Evolutionary conservation across 92 coral and sea anemone genomes (phyloP).

Genomic region (Pocillopora grandis): DNA sequence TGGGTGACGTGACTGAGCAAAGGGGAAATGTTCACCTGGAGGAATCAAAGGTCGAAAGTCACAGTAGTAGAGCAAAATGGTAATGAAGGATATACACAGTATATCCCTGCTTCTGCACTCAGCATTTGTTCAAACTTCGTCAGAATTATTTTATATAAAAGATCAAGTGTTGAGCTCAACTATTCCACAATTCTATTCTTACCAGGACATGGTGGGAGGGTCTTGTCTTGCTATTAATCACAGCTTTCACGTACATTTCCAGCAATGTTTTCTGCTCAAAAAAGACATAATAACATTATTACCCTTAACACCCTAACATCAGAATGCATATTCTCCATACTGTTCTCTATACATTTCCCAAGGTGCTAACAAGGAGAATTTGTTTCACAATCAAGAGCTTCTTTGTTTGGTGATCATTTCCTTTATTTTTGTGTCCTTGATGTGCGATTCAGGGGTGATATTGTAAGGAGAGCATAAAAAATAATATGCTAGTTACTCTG

Average conservation of each 20-base stretch:
- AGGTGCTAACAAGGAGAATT: too few species aligned
- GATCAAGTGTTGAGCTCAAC: background rate
- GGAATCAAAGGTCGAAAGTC: background rate
- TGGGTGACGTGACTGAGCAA: conserved; percentile 80
- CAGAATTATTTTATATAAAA: background rate
- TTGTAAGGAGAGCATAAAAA: too few species aligned
- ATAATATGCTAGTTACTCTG: too few species aligned
- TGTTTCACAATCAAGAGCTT: too few species aligned
- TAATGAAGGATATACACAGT: background rate
- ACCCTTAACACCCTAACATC: too few species aligned
- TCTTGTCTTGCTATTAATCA: conserved; percentile 72
- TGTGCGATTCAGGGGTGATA: too few species aligned
- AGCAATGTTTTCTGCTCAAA: conserved; percentile 71
- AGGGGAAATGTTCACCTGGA: conserved; percentile 67
- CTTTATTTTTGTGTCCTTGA: too few species aligned
- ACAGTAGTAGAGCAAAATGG: background rate
- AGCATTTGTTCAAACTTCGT: background rate
- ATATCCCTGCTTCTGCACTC: too few species aligned
- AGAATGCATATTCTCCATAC: too few species aligned
- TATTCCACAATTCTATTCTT: background rate
- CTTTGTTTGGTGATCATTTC: too few species aligned
- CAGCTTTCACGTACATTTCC: conserved; percentile 80
- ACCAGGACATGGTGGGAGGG: conserved; percentile 73
- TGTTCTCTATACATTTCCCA: too few species aligned
- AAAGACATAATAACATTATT: background rate